Evolutionary conservation across 2,888 invertebrate genomes (phyloP).

Genomic region (Lycophotia porphyrea): DNA sequence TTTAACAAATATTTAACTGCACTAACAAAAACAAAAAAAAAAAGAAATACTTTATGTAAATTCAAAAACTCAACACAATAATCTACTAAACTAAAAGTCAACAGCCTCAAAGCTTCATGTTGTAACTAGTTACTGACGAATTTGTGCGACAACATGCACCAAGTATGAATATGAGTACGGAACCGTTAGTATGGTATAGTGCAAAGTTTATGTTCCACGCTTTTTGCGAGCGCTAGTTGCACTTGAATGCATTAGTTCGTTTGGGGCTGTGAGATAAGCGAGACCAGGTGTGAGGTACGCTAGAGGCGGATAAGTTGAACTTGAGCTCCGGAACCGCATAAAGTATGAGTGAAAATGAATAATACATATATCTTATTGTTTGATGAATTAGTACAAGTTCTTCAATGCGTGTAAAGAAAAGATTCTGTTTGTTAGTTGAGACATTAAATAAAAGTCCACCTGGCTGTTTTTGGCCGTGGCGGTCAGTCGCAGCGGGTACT

Average conservation of each 20-base stretch:
- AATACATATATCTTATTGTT: not conserved
- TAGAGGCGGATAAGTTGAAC: not conserved
- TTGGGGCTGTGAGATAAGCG: slow-evolving; percentile 35
- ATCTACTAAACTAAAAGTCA: slow-evolving; percentile 21
- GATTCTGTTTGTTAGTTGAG: not conserved
- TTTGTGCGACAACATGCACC: slow-evolving; percentile 34
- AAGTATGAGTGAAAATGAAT: not conserved
- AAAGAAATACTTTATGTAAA: not conserved
- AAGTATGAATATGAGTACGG: slow-evolving; percentile 54
- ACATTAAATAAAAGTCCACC: not conserved
- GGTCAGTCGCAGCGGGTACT: not conserved
- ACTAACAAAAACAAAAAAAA: not conserved
- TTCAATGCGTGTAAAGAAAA: not conserved
- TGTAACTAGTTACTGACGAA: slow-evolving; percentile 45
- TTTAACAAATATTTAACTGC: not conserved
- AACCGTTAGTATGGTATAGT: slow-evolving; percentile 56
- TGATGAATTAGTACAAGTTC: not conserved
- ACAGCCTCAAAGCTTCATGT: slow-evolving; percentile 21
- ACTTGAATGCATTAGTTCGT: slow-evolving; percentile 68
- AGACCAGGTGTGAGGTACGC: not conserved
- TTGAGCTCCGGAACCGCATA: not conserved
- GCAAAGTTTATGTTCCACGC: slow-evolving; percentile 61
- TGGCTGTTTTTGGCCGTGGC: not conserved
- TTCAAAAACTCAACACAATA: slow-evolving; percentile 14
- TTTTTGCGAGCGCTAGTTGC: slow-evolving; percentile 63